Evolutionary conservation across 1,140 invertebrate genomes (phyloP), one percentile per base, ranked within the genome.

Genomic region (Stratiolaelaps scimitus): DNA sequence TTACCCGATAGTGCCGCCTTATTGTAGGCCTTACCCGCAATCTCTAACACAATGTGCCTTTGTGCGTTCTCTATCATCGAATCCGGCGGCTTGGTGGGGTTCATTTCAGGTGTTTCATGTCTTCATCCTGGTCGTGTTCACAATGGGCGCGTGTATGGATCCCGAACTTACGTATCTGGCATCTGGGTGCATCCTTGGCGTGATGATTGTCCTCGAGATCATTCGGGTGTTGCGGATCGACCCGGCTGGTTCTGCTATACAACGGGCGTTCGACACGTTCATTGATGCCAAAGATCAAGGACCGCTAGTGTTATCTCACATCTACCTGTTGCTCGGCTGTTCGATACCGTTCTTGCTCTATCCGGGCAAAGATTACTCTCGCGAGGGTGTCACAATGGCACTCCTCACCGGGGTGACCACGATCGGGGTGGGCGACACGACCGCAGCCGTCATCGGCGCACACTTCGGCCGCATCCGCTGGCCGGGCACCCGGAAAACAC

Each of bases 131-230:
- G 53, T 34, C 13, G 53, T 60, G 23, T 60, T 60, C 34, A 60
- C 53, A 60, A 60, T 34, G 13, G 53, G 53, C 53, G 53, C 53
- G 26, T 60, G 53, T 26, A 29, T 60, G 26, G 53, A 60, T 60
- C 53, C 53, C 53, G 53, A 60, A 15, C 15, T 60, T 1, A 60
- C 53, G 26, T 60, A 60, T 10, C 13, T 60, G 15, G 53, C 53
- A 2, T 60, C 53, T 26, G 53, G 53, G 1, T 60, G 17, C 15
- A 26, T 60, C 2, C 10, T 60, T 2, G 53, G 53, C 53, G 23
- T 60, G 6, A 20, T 60, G 15, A 34, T 60, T 23, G 53, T 60
- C 53, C 15, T 60, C 26, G 53, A 60, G 34, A 60, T 60, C 4
- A 60, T 60, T 34, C 53, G 53, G 1, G 53, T 60, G 6, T 10